Base-by-base conservation (phyloP, 2,888 invertebrate genomes). In the Stenolophus ochropezus region DNA sequence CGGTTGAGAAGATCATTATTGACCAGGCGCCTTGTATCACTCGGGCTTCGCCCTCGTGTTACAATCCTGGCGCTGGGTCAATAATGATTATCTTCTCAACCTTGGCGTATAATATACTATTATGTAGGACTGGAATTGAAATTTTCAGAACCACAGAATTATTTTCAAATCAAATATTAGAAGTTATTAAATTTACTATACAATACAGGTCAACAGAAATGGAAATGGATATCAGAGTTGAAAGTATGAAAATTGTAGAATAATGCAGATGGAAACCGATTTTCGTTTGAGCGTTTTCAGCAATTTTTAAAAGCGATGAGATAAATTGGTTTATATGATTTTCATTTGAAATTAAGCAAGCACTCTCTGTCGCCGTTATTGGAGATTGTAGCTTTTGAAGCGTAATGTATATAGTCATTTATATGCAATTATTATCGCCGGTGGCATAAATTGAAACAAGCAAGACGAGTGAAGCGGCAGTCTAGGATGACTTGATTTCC, bases 401-500 rank as follows among this genome's bases (percentile, higher is more conserved):
- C 14, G 61, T 61, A 61, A 61, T 61, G 11, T 51, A 16, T 16
- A 14, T 5, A 16, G 18, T 51, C 51, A 51, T 51, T 51, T 51
- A 51, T 56, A 21, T 71, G 16, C 47, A 71, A 73, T 73, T 49
- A 49, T 42, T 27, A 69, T 27, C 65, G 14, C 14, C 65, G 27
- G 27, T 27, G 20, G n/a, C 11, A 69, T 69, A 33, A 69, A 69
- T 69, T 27, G 18, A 18, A 21, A 21, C 27, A 33, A 33, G 33
- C 16, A 61, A 25, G 4, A 1, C 8, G 14, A 23, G 14, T 42
- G 61, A 61, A 61, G 65, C 65, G n/a, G 65, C 23, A 14, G 14
- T 69, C 65, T 14, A 69, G 27, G 65, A 69, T 69, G 33, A 69
- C 65, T 69, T 69, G 65, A 69, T 69, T 69, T 61, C 65, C 16